Conservation (phyloP, 2,113 vertebrate genomes). For the Daboia siamensis region DNA sequence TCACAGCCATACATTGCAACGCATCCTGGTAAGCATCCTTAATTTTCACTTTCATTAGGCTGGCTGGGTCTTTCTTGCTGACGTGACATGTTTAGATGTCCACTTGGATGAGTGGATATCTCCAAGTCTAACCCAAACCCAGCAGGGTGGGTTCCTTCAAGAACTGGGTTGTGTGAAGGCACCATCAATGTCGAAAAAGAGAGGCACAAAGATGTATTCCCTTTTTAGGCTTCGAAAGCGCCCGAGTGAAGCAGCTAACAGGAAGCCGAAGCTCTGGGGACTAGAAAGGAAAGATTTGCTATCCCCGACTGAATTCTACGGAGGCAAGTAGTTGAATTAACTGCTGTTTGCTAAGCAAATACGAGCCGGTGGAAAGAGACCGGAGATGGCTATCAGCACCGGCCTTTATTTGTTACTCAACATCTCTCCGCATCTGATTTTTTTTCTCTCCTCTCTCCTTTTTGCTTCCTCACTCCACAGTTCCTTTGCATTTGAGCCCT, state of each 20-base stretch:
- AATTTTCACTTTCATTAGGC: neutral
- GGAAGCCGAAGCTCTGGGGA: neutral
- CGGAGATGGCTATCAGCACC: slow-evolving; percentile 57
- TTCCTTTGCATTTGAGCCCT: neutral
- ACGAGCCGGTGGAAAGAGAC: slow-evolving; percentile 49
- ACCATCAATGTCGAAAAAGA: neutral
- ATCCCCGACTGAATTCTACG: slow-evolving; percentile 33
- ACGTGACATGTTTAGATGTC: no score
- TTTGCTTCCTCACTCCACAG: neutral
- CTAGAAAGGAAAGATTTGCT: slow-evolving; percentile 24
- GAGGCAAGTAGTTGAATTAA: slow-evolving; percentile 60
- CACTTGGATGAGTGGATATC: neutral
- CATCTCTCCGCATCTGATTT: slow-evolving; percentile 35
- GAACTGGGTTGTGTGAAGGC: neutral
- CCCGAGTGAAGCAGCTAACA: neutral
- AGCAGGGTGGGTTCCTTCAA: neutral
- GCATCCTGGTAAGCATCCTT: neutral
- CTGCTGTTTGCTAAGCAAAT: slow-evolving; percentile 73
- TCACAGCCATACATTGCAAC: no score
- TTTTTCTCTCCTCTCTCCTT: neutral
- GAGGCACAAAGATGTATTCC: neutral
- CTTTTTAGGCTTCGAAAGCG: neutral
- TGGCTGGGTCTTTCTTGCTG: neutral
- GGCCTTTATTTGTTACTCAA: slow-evolving; percentile 63
- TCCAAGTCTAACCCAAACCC: neutral